A percentile compares a stretch with the other conserved stretches of the same genome.
phyloP scores from a whole-genome alignment of 2,797 vertebrate genomes.

The Enteromius radiatus region DNA sequence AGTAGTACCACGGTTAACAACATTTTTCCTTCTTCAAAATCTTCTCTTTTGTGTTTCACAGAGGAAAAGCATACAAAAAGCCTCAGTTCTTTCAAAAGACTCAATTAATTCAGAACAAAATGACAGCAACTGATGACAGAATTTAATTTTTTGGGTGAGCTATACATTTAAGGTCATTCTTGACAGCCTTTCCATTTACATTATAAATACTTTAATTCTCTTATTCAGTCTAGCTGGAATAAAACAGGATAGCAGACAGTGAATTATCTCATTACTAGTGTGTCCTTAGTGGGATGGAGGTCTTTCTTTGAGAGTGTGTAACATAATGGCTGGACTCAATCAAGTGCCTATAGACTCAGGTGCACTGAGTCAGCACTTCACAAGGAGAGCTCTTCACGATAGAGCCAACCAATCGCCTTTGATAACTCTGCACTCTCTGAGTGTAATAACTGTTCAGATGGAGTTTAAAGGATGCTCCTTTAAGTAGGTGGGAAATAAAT shows the following conservation, averaged over 20 bases:
- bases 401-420: conserved; percentile 57
- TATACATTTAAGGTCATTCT: conserved; percentile 32
- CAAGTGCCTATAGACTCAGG: conserved; percentile 27
- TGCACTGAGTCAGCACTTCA: conserved; percentile 49
- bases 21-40: not conserved
- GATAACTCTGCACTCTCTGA: conserved; percentile 51
- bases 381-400: conserved; percentile 20
- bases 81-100: not conserved
- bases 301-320: conserved; percentile 42
- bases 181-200: conserved; percentile 49
- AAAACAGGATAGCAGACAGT: conserved; percentile 25
- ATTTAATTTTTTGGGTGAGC: not conserved
- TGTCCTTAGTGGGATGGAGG: conserved; percentile 37
- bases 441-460: conserved; percentile 54
- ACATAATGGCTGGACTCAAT: conserved; percentile 45
- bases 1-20: not conserved
- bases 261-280: conserved; percentile 22
- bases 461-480: conserved; percentile 57
- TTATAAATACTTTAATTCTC: conserved; percentile 51
- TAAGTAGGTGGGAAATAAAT: conserved; percentile 53
- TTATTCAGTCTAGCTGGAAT: conserved; percentile 41
- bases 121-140: not conserved
- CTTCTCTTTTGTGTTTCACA: not conserved
- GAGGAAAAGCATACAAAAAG: not conserved
- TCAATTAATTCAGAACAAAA: not conserved